A percentile compares a stretch with the other conserved stretches of the same genome.
phyloP scores from a whole-genome alignment of 2,888 invertebrate genomes.

The Apamea crenata region DNA sequence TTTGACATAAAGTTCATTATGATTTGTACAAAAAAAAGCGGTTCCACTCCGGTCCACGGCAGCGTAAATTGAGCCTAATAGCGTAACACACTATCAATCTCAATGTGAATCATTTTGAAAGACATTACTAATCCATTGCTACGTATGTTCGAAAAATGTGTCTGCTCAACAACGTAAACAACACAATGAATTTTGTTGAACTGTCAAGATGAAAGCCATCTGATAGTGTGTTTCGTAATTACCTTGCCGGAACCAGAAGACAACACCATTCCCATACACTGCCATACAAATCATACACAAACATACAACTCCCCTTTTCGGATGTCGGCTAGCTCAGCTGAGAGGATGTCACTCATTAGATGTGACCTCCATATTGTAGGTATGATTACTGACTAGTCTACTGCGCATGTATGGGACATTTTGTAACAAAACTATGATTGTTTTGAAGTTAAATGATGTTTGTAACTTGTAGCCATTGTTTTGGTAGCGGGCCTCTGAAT shows the following conservation, averaged over 20 bases:
- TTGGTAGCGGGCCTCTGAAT: not conserved
- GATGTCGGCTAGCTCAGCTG: slow-evolving; percentile 47
- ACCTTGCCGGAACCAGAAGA: slow-evolving; percentile 19
- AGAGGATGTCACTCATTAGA: slow-evolving; percentile 42
- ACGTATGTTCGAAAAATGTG: too few relatives aligned
- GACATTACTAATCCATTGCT: too few relatives aligned
- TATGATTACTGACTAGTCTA: slow-evolving; percentile 20
- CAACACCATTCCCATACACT: slow-evolving; percentile 37
- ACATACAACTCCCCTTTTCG: slow-evolving; percentile 48
- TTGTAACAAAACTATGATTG: slow-evolving; percentile 4
- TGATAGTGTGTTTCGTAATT: too few relatives aligned
- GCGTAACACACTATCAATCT: too few relatives aligned
- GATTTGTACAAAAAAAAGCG: too few relatives aligned
- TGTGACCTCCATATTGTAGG: slow-evolving; percentile 30
- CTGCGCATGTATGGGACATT: not conserved
- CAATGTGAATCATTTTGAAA: too few relatives aligned
- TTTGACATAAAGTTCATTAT: too few relatives aligned
- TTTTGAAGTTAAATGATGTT: not conserved
- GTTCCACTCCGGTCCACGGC: too few relatives aligned
- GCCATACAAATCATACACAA: slow-evolving; percentile 15
- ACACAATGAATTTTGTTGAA: too few relatives aligned
- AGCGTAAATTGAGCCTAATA: too few relatives aligned
- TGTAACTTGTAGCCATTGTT: not conserved
- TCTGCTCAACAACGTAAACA: too few relatives aligned
- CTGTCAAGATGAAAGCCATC: too few relatives aligned